Evolutionary conservation across 2,113 vertebrate genomes (phyloP), one percentile per base, ranked within the genome.

Genomic region (Nettapus auritus): DNA sequence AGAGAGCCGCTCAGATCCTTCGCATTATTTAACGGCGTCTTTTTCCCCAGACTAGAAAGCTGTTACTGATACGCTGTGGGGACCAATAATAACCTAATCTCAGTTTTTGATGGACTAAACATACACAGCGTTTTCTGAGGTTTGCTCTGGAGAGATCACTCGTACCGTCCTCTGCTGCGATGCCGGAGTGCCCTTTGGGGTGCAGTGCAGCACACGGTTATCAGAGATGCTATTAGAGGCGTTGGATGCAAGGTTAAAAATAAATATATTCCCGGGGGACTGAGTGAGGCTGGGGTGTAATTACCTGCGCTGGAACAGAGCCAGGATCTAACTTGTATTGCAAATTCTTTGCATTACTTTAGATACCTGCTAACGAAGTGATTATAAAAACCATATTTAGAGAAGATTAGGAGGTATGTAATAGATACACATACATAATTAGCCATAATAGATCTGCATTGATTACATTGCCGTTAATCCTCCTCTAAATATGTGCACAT

Each of bases 331-430:
- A 92, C 92, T 76, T 67, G 93, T 93, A 7, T 86, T 87, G 92
- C 92, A 93, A 90, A 97, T 97, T 97, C 96, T 84, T 93, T 48
- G 94, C 92, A 79, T 96, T 95, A 90, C 92, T 96, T 96, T 42
- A 82, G 92, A 81, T 96, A 94, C 94, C 89, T 97, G 92, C 92
- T 97, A 97, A 97, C 94, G 89, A 97, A 97, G 92, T 96, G 94
- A 95, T 96, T 94, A 97, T 90, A 94, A 94, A 97, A 96, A 96
- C 88, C 94, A 89, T 97, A 96, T 97, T 97, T 97, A 95, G 92
- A 94, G 96, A 82, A 96, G 95, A 96, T 97, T 96, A 96, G 94
- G 88, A 94, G 87, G 79, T 84, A 74, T 80, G 96, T 57, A 92
- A 95, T 91, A 96, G 94, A 96, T 92, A 93, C 94, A 97, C 85